Base-by-base conservation (phyloP, 2,888 invertebrate species). In the Eilema sororculum region DNA sequence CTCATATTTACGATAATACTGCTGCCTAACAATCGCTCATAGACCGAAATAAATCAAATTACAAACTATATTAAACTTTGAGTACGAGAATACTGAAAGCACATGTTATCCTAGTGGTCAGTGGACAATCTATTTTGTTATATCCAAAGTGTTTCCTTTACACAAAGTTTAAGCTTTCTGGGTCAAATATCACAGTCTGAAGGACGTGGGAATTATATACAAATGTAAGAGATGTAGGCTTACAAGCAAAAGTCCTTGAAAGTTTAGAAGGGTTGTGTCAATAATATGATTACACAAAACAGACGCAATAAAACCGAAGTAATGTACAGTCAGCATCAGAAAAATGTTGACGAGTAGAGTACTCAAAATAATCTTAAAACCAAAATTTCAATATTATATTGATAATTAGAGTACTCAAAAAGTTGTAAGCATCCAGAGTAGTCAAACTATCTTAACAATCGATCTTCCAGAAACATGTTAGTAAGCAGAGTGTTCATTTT, bases 121-220 rank as follows among this genome's bases (percentile, higher is more conserved):
- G 25, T 25, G 25, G 16, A 28, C 52, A n/a, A 52, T 52, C 20
- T 52, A 52, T 52, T 52, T 20, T 52, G n/a, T 8, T 52, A 52
- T n/a, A 52, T 20, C 52, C n/a, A 52, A 52, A 52, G n/a, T 52
- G n/a, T 1, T 16, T 62, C 8, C 24, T 63, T 65, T 64, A 37
- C 24, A 63, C 52, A 41, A 74, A 68, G 67, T 78, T 74, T 64
- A 16, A 67, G 64, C 57, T 63, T 66, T 64, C 41, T 41, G 52
- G 68, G 66, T 78, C 63, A 66, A 58, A 58, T 58, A 25, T 58
- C 16, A 58, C 58, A 58, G 25, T 25, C 16, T 28, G 28, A 58
- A 52, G 58, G 58, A 4, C 16, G 13, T 58, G 58, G 8, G 28
- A 24, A 28, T 58, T 58, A 52, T 52, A n/a, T 52, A 52, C 9